Conservation (phyloP, 2,888 invertebrate genomes). For the Phaonia tiefii region DNA sequence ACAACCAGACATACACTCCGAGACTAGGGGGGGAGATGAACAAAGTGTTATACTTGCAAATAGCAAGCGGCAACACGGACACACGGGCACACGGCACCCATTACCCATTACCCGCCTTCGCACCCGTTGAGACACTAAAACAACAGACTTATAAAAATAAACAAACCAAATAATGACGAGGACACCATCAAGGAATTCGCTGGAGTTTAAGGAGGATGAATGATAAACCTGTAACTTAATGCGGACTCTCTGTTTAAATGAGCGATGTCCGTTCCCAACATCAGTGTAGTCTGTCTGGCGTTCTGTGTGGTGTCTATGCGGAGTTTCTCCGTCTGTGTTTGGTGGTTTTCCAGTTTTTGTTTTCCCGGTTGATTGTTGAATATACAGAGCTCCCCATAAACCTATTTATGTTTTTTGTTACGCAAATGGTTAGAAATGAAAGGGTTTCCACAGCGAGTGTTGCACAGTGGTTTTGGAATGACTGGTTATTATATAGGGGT, state of each 20-base stretch:
- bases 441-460: slow-evolving; percentile 10
- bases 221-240: slow-evolving; percentile 4
- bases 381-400: slow-evolving; percentile 18
- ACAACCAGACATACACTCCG: not conserved
- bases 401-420: not conserved
- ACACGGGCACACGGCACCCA: not conserved
- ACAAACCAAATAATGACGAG: slow-evolving; percentile 50
- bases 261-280: no score
- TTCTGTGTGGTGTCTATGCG: not conserved
- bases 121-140: slow-evolving; percentile 32
- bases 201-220: slow-evolving; percentile 1
- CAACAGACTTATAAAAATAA: slow-evolving; percentile 57
- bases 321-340: not conserved
- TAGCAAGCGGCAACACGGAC: not conserved
- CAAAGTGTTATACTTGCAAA: no score
- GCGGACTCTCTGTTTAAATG: not conserved
- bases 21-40: no score
- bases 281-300: not conserved
- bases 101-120: not conserved
- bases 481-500: no score
- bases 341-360: slow-evolving; percentile 16
- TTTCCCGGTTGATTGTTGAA: slow-evolving; percentile 20
- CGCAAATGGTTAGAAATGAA: slow-evolving; percentile 14
- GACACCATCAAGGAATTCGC: not conserved
- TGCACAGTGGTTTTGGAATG: no score